Conservation (phyloP, 2,797 vertebrate genomes). For the Acipenser ruthenus region DNA sequence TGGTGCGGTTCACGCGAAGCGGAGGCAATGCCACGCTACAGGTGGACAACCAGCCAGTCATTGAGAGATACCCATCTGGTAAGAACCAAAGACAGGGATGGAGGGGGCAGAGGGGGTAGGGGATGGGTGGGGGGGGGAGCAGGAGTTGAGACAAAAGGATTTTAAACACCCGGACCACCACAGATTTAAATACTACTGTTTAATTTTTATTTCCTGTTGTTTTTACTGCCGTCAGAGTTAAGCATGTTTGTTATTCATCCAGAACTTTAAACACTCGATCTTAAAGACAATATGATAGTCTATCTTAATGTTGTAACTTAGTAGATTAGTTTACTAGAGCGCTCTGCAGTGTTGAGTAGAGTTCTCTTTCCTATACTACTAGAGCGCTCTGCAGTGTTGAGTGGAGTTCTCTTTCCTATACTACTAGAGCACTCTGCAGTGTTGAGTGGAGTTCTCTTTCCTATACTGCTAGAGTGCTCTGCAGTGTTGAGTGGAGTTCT, state of each 20-base stretch:
- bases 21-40: conserved; percentile 59
- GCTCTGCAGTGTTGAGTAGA: no score
- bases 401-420: no score
- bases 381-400: no score
- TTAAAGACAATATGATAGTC: background rate
- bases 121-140: no score
- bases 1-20: conserved; percentile 57
- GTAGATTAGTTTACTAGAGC: no score
- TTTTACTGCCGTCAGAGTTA: background rate
- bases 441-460: no score
- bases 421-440: no score
- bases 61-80: conserved; percentile 59
- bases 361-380: no score
- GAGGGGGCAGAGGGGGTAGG: no score
- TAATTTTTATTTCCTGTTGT: no score
- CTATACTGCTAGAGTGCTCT: no score
- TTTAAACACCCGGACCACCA: background rate
- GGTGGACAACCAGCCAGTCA: conserved; percentile 23
- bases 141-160: background rate
- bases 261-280: background rate
- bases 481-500: no score
- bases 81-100: conserved; percentile 21
- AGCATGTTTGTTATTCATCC: background rate
- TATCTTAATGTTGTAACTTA: background rate
- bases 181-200: background rate